Percentiles rank a stretch among this genome's conserved stretches.
phyloP scores from a whole-genome alignment of 1,140 invertebrate species.

The Hypsibius dujardini region DNA sequence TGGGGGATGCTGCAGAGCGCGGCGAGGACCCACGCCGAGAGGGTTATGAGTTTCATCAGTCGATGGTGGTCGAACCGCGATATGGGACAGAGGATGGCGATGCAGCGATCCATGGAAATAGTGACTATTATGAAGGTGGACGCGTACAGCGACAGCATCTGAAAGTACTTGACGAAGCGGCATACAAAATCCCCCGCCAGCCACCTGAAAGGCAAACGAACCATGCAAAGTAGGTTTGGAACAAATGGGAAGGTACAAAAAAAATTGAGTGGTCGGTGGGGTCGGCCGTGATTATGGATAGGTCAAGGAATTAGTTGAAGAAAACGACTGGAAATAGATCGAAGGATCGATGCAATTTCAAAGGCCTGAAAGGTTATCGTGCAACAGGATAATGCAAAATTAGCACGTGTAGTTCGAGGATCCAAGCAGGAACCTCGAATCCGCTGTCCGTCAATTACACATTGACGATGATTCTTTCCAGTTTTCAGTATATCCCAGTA shows the following conservation, averaged over 20 bases:
- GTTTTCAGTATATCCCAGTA: too few relatives aligned
- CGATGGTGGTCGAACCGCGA: conserved; percentile 33
- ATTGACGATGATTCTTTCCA: too few relatives aligned
- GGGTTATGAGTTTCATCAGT: conserved; percentile 18
- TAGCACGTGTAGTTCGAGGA: too few relatives aligned
- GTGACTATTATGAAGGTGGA: conserved; percentile 63
- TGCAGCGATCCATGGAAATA: conserved; percentile 58
- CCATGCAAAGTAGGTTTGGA: not conserved
- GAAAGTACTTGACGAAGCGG: conserved; percentile 4
- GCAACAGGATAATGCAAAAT: too few relatives aligned
- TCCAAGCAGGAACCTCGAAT: too few relatives aligned
- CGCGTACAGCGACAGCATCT: conserved; percentile 50
- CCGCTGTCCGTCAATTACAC: too few relatives aligned
- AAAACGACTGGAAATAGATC: too few relatives aligned
- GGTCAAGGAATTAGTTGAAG: too few relatives aligned
- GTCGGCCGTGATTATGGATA: too few relatives aligned
- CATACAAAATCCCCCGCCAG: conserved; percentile 11
- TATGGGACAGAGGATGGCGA: conserved; percentile 59
- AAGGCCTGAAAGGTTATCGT: too few relatives aligned
- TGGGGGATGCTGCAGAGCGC: conserved; percentile 57
- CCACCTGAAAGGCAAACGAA: not conserved
- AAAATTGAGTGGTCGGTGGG: not conserved
- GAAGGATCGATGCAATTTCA: too few relatives aligned
- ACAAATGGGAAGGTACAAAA: not conserved
- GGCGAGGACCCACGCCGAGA: conserved; percentile 48